Base-by-base conservation (phyloP, 2,797 vertebrate species). In the Perodicticus potto region DNA sequence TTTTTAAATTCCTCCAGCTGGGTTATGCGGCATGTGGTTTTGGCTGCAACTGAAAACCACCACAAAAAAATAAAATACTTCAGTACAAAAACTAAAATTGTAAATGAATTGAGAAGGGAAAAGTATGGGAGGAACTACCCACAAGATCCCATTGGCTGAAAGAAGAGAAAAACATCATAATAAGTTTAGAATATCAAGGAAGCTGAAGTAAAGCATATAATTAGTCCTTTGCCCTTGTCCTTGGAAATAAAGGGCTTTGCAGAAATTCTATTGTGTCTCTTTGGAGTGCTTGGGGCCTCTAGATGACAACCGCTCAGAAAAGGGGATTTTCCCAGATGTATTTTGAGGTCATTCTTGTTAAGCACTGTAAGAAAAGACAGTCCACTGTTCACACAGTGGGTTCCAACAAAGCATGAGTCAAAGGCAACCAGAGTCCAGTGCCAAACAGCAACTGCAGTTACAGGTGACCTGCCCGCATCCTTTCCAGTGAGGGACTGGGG, bases 251-350 rank as follows among this genome's bases (percentile, higher is more conserved):
- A 97, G 70, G 37, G 20, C 43, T 93, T 72, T 78, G 34, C 25
- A 17, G 22, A 37, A 84, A 90, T 74, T 83, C 94, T 49, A 86
- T 86, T 94, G 55, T 92, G 43, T 77, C 89, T 67, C 37, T 76
- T 22, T 61, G 27, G 37, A 43, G 69, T 0, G 2, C 57, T 37
- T 14, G 6, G 59, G 73, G n/a, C 6, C 19, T 92, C 53, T 16
- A 65, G 32, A 10, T 22, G 14, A 57, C 67, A 69, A 37, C 2
- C 12, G 14, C 17, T 61, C 53, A 17, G 25, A 32, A n/a, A 43
- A 57, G 77, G 63, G 13, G 43, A 73, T 37, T 93, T 98, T 97
- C 94, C 95, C 94, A 97, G 87, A 34, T 27, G 82, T 89, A 80
- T 95, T 76, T 91, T 63, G 70, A 82, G 37, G 37, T n/a, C 29